phyloP scores from a whole-genome alignment of 2,888 invertebrate species.

The Tetropium fuscum region DNA sequence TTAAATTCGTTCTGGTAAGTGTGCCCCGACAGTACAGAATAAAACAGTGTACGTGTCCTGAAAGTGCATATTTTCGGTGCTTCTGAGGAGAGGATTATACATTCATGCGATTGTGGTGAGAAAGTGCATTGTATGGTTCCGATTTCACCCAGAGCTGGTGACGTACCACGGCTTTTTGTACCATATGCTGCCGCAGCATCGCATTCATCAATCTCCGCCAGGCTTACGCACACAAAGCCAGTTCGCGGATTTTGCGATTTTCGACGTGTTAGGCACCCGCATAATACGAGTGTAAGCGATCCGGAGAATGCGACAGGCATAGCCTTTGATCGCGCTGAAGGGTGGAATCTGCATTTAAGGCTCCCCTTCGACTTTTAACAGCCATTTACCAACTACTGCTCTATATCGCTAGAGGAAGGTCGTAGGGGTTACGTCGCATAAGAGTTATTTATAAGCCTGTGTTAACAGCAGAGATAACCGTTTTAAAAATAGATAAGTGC shows the following conservation, averaged over 20 bases:
- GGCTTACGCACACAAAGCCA: not conserved
- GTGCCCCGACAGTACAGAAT: constrained; percentile 16
- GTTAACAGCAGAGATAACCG: constrained; percentile 27
- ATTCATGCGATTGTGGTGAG: constrained; percentile 29
- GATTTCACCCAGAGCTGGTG: constrained; percentile 26
- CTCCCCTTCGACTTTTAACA: too few relatives aligned
- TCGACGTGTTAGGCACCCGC: constrained; percentile 16
- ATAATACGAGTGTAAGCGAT: too few relatives aligned
- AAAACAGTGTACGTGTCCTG: constrained; percentile 7
- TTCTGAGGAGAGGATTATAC: constrained; percentile 25
- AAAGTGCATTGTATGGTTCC: constrained; percentile 38
- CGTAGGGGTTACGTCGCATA: constrained; percentile 31
- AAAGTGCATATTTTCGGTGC: constrained; percentile 14
- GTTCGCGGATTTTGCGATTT: not conserved
- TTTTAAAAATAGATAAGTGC: constrained; percentile 33
- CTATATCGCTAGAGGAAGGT: constrained; percentile 36
- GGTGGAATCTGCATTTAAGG: constrained; percentile 3
- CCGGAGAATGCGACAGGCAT: constrained; percentile 14
- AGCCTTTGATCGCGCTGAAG: constrained; percentile 11
- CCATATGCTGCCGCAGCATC: constrained; percentile 25
- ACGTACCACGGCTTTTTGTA: constrained; percentile 20
- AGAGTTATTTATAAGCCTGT: constrained; percentile 31
- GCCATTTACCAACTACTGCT: not conserved
- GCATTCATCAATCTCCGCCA: not conserved
- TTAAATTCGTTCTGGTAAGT: constrained; percentile 16